Conservation (phyloP, 2,113 vertebrate genomes). For the Calyptommatus sinebrachiatus region DNA sequence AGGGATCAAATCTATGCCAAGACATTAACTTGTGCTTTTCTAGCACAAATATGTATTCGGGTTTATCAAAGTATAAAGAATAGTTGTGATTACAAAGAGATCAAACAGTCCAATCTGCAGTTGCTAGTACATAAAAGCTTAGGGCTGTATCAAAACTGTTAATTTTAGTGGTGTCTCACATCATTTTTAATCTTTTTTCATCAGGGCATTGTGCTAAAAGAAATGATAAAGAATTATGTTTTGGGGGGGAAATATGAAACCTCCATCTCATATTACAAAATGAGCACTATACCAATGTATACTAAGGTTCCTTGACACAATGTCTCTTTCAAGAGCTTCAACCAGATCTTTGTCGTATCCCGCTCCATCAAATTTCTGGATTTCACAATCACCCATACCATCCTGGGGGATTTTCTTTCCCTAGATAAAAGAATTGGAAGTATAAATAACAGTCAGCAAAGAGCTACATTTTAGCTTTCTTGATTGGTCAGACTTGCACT, state of each 20-base stretch:
- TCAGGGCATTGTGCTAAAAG: background rate
- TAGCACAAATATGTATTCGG: background rate
- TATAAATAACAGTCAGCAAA: background rate
- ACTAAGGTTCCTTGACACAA: conserved; percentile 95
- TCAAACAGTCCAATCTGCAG: background rate
- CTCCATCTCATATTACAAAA: background rate
- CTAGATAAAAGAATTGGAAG: conserved; percentile 57
- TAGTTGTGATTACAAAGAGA: background rate
- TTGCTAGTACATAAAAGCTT: background rate
- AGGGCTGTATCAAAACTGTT: background rate
- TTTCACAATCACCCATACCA: conserved; percentile 75
- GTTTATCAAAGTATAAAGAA: background rate
- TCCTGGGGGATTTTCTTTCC: conserved; percentile 83
- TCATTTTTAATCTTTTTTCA: background rate
- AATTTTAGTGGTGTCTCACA: background rate
- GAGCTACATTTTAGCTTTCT: conserved; percentile 8
- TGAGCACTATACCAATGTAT: conserved; percentile 84
- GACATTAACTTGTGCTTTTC: background rate
- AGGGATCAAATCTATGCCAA: background rate
- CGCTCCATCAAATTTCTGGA: conserved; percentile 87
- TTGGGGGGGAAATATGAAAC: background rate
- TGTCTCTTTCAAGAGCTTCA: conserved; percentile 92
- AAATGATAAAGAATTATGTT: background rate
- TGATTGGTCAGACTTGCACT: background rate
- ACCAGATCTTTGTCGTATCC: conserved; percentile 92